phyloP scores from a whole-genome alignment of 2,888 invertebrate genomes.

The Apamea crenata region DNA sequence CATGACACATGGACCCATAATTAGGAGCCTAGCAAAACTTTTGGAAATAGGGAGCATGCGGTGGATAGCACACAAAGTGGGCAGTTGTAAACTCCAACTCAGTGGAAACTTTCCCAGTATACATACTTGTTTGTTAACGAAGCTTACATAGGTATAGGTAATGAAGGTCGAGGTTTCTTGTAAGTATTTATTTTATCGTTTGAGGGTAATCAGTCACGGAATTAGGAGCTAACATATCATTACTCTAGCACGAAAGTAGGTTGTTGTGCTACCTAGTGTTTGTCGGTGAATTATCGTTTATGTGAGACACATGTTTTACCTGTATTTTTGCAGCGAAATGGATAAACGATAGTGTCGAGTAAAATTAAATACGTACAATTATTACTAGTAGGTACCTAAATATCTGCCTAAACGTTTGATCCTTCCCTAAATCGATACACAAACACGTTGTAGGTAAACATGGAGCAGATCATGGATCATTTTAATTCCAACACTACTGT shows the following conservation, averaged over 20 bases:
- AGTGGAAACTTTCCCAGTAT: slow-evolving; percentile 37
- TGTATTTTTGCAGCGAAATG: background rate
- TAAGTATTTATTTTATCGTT: slow-evolving; percentile 54
- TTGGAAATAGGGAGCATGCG: slow-evolving; percentile 48
- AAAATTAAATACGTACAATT: too few relatives aligned
- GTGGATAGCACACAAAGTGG: slow-evolving; percentile 40
- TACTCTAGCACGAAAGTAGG: slow-evolving; percentile 27
- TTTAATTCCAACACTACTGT: background rate
- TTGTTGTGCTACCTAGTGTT: slow-evolving; percentile 10
- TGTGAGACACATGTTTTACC: background rate
- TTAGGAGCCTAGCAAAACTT: slow-evolving; percentile 42
- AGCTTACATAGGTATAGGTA: slow-evolving; percentile 17
- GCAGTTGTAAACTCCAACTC: slow-evolving; percentile 39
- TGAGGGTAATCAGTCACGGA: slow-evolving; percentile 60
- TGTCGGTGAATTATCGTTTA: slow-evolving; percentile 5
- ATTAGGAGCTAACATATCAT: slow-evolving; percentile 59
- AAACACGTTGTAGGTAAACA: background rate
- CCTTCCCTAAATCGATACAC: background rate
- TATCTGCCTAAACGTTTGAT: background rate
- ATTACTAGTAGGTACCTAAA: background rate
- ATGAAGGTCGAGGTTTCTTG: slow-evolving; percentile 29
- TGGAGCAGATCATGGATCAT: background rate
- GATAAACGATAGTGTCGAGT: background rate
- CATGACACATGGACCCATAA: slow-evolving; percentile 44
- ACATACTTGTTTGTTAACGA: slow-evolving; percentile 18